phyloP scores from a whole-genome alignment of 2,797 vertebrate species.

The Tenualosa thibaudeaui region DNA sequence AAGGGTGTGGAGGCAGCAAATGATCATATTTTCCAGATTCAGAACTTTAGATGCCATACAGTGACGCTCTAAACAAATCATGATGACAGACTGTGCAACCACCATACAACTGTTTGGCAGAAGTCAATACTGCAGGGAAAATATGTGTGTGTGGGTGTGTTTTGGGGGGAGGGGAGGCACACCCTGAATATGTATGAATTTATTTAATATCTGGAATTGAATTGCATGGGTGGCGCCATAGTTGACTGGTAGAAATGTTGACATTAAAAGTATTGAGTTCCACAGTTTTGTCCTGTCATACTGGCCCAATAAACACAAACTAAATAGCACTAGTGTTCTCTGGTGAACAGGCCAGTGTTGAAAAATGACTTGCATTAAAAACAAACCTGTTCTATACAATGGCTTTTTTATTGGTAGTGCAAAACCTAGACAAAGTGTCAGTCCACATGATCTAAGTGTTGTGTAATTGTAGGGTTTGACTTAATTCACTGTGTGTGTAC shows the following conservation, averaged over 20 bases:
- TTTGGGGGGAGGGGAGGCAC: background rate
- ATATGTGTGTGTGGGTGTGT: background rate
- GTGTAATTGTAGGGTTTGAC: background rate
- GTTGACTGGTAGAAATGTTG: background rate
- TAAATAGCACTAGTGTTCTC: background rate
- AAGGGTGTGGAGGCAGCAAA: slow-evolving; percentile 36
- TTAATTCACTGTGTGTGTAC: background rate
- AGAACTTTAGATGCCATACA: slow-evolving; percentile 19
- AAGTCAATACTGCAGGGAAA: background rate
- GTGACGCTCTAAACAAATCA: slow-evolving; percentile 39
- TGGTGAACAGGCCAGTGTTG: background rate
- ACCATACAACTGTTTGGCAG: background rate
- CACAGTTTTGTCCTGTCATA: background rate
- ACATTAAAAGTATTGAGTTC: background rate
- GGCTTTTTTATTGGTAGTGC: background rate
- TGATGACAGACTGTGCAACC: background rate
- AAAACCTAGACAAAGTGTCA: background rate
- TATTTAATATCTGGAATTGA: background rate
- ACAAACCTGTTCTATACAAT: background rate
- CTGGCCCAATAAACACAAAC: background rate
- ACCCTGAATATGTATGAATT: background rate
- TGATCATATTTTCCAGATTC: slow-evolving; percentile 40
- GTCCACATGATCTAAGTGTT: background rate
- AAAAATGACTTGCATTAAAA: background rate
- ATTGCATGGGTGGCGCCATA: background rate